Conservation (phyloP, 2,888 invertebrate genomes). For the Perizoma flavofasciatum region DNA sequence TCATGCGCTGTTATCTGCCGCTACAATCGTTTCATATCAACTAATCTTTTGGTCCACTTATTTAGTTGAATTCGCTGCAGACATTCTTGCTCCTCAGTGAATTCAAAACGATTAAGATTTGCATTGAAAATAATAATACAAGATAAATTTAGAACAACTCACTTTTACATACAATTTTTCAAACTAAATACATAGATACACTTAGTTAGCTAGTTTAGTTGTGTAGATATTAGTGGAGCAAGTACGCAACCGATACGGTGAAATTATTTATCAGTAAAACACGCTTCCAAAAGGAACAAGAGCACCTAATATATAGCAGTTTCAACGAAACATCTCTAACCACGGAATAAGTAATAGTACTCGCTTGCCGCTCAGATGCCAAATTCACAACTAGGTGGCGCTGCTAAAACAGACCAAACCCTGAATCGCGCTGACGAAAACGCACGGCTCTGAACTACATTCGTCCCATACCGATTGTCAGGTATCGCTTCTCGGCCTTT, state of each 20-base stretch:
- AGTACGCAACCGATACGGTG: no score
- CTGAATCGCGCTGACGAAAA: no score
- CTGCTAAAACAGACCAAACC: constrained; percentile 3
- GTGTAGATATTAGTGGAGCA: no score
- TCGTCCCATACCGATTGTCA: neutral
- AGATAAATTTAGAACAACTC: no score
- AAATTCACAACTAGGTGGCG: constrained; percentile 26
- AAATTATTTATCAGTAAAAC: no score
- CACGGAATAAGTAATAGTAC: neutral
- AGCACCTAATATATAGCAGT: neutral
- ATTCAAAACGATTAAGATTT: no score
- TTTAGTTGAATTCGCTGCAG: neutral
- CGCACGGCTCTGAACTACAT: neutral
- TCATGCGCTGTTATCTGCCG: constrained; percentile 7
- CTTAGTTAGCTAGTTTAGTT: no score
- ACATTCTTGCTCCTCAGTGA: neutral
- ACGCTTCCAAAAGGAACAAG: neutral
- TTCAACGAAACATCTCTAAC: neutral
- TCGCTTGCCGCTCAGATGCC: neutral
- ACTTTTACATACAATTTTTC: no score
- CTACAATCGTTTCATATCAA: neutral
- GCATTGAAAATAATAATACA: no score
- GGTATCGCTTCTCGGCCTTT: constrained; percentile 8
- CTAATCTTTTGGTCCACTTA: neutral
- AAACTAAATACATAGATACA: no score